Conservation (phyloP, 2,888 invertebrate genomes). For the Agrotis clavis region DNA sequence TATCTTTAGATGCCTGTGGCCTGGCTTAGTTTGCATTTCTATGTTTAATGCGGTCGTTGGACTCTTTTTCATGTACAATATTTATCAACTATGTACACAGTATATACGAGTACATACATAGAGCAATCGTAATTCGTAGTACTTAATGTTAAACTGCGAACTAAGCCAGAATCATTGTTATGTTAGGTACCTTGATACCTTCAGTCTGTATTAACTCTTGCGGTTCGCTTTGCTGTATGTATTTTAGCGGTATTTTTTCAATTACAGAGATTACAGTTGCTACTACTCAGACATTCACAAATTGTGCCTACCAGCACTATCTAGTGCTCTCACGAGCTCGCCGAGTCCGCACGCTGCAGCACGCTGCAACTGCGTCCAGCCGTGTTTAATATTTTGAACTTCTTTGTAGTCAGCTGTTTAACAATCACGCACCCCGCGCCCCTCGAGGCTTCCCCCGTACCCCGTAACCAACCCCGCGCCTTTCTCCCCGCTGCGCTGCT, state of each 20-base stretch:
- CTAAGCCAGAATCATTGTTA: neutral
- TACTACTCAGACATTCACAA: neutral
- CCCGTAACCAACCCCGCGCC: conserved; percentile 24
- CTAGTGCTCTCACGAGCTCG: neutral
- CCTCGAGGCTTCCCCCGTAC: conserved; percentile 53
- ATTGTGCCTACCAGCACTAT: neutral
- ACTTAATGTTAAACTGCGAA: neutral
- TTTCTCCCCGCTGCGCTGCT: conserved; percentile 20
- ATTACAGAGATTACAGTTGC: neutral
- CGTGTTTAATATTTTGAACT: conserved; percentile 70
- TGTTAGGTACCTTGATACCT: no score
- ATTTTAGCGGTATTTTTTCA: neutral
- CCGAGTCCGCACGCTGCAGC: neutral
- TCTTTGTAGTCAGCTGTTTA: conserved; percentile 87
- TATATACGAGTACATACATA: no score
- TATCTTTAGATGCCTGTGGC: no score
- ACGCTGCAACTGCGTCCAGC: conserved; percentile 29
- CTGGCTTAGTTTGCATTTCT: no score
- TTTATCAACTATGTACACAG: no score
- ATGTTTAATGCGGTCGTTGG: no score
- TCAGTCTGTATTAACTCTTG: neutral
- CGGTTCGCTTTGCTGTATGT: neutral
- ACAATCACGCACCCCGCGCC: conserved; percentile 76
- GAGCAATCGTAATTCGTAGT: no score
- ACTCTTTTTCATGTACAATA: no score